Base-by-base conservation (phyloP, 2,797 vertebrate species). In the Pelobates cultripes region DNA sequence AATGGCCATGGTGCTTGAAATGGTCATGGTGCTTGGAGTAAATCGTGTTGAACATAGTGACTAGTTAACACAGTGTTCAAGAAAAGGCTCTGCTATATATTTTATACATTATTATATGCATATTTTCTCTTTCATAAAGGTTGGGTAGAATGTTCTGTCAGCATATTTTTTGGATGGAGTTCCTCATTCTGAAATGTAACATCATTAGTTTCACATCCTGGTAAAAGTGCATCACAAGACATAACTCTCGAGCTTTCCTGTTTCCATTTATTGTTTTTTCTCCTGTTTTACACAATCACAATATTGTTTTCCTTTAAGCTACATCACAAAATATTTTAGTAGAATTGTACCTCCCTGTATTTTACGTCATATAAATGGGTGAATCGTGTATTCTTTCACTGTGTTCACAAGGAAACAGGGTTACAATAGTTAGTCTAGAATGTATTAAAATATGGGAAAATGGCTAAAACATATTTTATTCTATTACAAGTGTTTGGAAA, bases 181-280 rank as follows among this genome's bases (percentile, higher is more conserved):
- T 82, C 55, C 66, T 51, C 70, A n/a, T 73, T 77, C 7, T 61
- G 43, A 15, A 74, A 43, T 44, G 15, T 14, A 13, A 17, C 41
- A 70, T 69, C 13, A 43, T 10, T 61, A 69, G 81, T 83, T 83
- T 78, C 76, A 83, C 43, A 78, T 78, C 76, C 77, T 53, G 73
- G 67, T 83, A 10, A 47, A 68, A 63, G 7, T 10, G 4, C 47
- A 70, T 78, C 81, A 83, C 66, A 78, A 75, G 76, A 70, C 70
- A 40, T 61, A 69, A 28, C 17, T 43, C 68, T 43, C 43, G 47
- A 9, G 43, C 9, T 43, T 78, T 47, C 42, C 43, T 75, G 73
- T 43, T 7, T 44, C 9, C 15, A 71, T 28, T 43, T 12, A 14
- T 14, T 44, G 69, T 47, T 17, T n/a, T 43, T 61, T 43, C 44